Base-by-base conservation (phyloP, 2,797 vertebrate genomes). In the Ficedula albicollis region DNA sequence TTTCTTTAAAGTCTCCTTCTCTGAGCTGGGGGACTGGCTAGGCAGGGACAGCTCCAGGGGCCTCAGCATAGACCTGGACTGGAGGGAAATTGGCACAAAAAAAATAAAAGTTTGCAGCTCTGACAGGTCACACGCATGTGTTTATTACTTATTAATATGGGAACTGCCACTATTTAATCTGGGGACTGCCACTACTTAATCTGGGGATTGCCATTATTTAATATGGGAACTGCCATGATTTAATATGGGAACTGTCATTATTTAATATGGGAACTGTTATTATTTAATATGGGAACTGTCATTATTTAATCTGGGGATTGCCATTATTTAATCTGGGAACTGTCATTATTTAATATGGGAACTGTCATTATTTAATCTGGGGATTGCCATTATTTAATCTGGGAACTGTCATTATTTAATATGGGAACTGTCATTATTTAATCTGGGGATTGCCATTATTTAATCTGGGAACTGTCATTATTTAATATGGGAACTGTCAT, bases 1-100 rank as follows among this genome's bases (percentile, higher is more conserved):
- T 44, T 97, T 98, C 94, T 97, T 98, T 30, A 99, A 95, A 5
- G 91, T 23, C 18, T 99, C 98, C 3, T 98, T 98, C 96, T 99
- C 99, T 3, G 97, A 97, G 39, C 84, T 94, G 29, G 98, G 94
- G 0, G 96, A 76, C 3, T 98, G 98, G 55, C 70, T 29, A 2
- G 97, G 75, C 29, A 90, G 85, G 67, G 97, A 98, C 16, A 98
- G 97, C 94, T 99, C 99, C 91, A 98, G 90, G 21, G 99, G 98
- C 80, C 98, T 98, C 91, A 99, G 97, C 97, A 98, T 54, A 8
- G 99, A 99, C 60, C 98, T 98, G 11, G 98, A 98, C 62, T 98
- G 94, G 43, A 97, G 81, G 43, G 70, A 88, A 66, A 96, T 29
- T 0, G 93, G 92, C 62, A 87, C 27, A n/a, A 11, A 80, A 92